Percentiles rank a stretch among this genome's conserved stretches.
phyloP scores from a whole-genome alignment of 2,113 vertebrate species.

The Apaloderma vittatum region DNA sequence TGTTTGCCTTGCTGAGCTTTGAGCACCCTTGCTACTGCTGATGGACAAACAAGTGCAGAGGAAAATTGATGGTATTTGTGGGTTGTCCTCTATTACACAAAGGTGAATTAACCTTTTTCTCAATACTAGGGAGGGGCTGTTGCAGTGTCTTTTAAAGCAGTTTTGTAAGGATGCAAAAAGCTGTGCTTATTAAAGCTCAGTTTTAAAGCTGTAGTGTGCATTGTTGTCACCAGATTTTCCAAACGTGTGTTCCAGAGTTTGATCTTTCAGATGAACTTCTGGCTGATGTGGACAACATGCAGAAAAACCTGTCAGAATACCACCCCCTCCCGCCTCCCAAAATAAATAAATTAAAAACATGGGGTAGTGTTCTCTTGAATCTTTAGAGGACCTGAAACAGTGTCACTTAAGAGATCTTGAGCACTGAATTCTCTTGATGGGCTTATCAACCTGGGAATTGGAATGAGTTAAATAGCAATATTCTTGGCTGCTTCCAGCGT shows the following conservation, averaged over 20 bases:
- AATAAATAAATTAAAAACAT: not conserved
- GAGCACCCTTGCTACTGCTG: not conserved
- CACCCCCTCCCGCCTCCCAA: too few species aligned
- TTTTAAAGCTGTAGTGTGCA: not conserved
- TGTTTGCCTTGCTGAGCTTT: not conserved
- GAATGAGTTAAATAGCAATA: not conserved
- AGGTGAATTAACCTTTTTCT: not conserved
- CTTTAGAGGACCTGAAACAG: not conserved
- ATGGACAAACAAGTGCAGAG: not conserved
- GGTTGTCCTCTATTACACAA: not conserved
- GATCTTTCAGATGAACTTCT: not conserved
- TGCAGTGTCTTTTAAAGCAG: not conserved
- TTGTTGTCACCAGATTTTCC: not conserved
- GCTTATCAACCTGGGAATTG: accelerated
- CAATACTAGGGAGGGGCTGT: accelerated
- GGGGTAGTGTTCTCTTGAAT: not conserved
- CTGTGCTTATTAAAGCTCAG: not conserved
- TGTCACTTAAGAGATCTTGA: not conserved
- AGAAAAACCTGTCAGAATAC: not conserved
- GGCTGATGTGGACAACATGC: not conserved
- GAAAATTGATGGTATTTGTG: not conserved
- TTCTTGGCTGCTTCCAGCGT: not conserved
- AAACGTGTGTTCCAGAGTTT: not conserved
- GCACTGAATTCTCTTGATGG: not conserved
- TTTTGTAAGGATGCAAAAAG: not conserved